Evolutionary conservation across 37 sponge, comb jelly and placozoan genomes (phyloP).

Genomic region (Petrosia ficiformis): DNA sequence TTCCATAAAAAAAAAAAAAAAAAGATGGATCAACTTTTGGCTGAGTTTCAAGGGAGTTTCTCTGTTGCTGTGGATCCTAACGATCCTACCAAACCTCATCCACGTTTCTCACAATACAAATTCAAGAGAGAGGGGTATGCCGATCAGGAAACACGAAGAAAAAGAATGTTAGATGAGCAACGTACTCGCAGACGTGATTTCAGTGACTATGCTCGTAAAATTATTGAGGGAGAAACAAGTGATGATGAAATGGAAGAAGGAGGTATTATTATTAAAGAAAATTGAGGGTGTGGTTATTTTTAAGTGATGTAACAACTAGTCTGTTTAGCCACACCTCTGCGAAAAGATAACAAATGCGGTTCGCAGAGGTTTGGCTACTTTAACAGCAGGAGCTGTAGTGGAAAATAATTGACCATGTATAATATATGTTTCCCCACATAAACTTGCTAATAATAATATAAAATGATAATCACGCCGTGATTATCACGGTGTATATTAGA

Average conservation of each 20-base stretch:
- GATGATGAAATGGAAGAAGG: constrained; percentile 44
- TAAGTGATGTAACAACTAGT: constrained; percentile 35
- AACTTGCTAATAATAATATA: too few species aligned
- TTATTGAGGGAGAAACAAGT: constrained; percentile 39
- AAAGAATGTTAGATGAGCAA: constrained; percentile 43
- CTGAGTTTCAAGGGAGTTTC: constrained; percentile 32
- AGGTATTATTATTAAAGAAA: constrained; percentile 27
- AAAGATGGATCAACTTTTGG: constrained; percentile 59
- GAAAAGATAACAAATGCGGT: too few species aligned
- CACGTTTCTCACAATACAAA: constrained; percentile 57
- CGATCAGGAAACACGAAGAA: constrained; percentile 54
- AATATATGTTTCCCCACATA: too few species aligned
- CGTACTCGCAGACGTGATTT: constrained; percentile 30
- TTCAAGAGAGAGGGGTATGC: constrained; percentile 44
- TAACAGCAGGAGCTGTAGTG: too few species aligned
- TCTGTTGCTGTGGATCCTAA: constrained; percentile 15
- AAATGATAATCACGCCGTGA: too few species aligned
- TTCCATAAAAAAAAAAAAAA: neutral
- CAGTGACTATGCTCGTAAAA: constrained; percentile 40
- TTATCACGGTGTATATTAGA: too few species aligned
- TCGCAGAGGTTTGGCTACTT: too few species aligned
- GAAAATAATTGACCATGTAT: too few species aligned
- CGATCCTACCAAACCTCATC: constrained; percentile 39
- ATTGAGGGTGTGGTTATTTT: too few species aligned
- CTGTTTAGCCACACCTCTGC: too few species aligned